Evolutionary conservation across 2,888 invertebrate species (phyloP).

Genomic region (Heliothis peltigera): DNA sequence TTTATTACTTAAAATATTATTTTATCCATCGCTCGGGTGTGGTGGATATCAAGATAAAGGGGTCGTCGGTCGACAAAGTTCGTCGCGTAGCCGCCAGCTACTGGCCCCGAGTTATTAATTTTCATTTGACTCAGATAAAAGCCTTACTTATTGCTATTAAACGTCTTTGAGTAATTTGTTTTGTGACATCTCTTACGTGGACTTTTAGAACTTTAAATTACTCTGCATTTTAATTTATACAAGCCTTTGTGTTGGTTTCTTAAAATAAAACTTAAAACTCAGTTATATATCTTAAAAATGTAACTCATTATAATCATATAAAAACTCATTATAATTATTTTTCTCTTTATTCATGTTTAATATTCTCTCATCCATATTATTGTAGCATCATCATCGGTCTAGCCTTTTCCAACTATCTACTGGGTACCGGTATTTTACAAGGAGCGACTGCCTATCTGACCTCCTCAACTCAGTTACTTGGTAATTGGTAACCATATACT

Average conservation of each 20-base stretch:
- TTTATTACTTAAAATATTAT: slow-evolving; percentile 56
- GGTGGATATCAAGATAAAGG: slow-evolving; percentile 73
- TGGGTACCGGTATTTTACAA: no score
- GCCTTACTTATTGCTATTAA: slow-evolving; percentile 65
- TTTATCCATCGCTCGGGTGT: slow-evolving; percentile 54
- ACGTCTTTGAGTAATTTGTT: slow-evolving; percentile 61
- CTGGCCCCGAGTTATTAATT: slow-evolving; percentile 78
- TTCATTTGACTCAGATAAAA: slow-evolving; percentile 79
- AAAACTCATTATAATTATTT: no score
- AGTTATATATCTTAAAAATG: no score
- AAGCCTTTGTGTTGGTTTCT: neutral
- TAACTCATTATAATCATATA: no score
- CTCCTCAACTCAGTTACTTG: no score
- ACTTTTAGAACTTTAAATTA: neutral
- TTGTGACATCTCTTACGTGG: slow-evolving; percentile 25
- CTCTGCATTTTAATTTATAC: neutral
- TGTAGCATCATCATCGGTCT: no score
- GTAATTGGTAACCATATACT: no score
- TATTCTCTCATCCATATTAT: slow-evolving; percentile 1
- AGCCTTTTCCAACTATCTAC: no score
- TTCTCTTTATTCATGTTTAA: no score
- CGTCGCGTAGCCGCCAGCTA: slow-evolving; percentile 64
- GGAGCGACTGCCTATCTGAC: no score
- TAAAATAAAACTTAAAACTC: slow-evolving; percentile 13
- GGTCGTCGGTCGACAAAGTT: slow-evolving; percentile 71